Percentiles rank a stretch among this genome's conserved stretches.
phyloP scores from a whole-genome alignment of 2,888 invertebrate species.

The Trissoscelio sp. region DNA sequence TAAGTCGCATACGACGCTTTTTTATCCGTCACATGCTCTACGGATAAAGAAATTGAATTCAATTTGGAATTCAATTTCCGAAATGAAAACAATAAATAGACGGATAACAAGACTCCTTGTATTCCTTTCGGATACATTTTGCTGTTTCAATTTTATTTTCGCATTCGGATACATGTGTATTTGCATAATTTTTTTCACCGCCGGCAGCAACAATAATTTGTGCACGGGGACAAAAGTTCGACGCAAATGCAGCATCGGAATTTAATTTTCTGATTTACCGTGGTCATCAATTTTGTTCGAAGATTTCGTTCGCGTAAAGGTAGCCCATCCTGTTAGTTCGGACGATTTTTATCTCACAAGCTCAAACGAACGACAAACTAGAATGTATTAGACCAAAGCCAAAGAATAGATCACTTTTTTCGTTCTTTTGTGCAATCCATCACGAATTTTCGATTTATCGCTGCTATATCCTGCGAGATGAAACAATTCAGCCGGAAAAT shows the following conservation, averaged over 20 bases:
- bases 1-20: constrained; percentile 6
- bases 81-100: constrained; percentile 32
- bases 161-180: background rate
- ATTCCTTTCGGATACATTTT: background rate
- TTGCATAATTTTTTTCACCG: constrained; percentile 19
- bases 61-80: constrained; percentile 40
- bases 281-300: constrained; percentile 32
- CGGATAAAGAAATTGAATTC: constrained; percentile 5
- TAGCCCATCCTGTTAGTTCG: constrained; percentile 1
- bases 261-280: constrained; percentile 30
- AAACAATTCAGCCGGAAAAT: constrained; percentile 66
- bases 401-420: constrained; percentile 39
- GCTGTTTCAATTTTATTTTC: background rate
- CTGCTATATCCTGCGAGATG: constrained; percentile 56
- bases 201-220: background rate
- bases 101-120: background rate
- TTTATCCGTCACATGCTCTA: background rate
- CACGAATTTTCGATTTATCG: constrained; percentile 67
- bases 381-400: constrained; percentile 37
- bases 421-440: constrained; percentile 50
- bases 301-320: constrained; percentile 4
- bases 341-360: constrained; percentile 33
- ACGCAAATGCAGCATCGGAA: background rate
- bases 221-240: background rate
- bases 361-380: constrained; percentile 30